Base-by-base conservation (phyloP, 2,888 invertebrate genomes). In the Limnephilus lunatus region DNA sequence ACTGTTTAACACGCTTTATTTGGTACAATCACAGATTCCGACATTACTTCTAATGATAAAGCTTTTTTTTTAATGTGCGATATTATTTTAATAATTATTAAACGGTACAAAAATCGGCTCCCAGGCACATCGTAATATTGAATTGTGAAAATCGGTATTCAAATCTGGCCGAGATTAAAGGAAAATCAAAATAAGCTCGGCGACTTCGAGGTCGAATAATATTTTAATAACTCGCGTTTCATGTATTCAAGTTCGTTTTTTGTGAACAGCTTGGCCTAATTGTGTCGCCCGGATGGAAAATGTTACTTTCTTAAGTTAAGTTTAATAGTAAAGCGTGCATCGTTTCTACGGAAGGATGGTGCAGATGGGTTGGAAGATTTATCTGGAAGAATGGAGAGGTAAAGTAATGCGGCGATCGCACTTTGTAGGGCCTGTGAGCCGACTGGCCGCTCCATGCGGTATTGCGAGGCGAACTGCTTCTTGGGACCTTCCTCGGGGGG, bases 171-270 rank as follows among this genome's bases (percentile, higher is more conserved):
- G 68, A 68, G 68, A 68, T 89, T 80, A 35, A 39, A 94, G 94
- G 95, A 95, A 95, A 95, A 96, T 96, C 96, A 96, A 95, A 95
- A 94, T 95, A 95, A 95, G 95, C 94, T 94, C 94, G 94, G 94
- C 95, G 95, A 95, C 95, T 96, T 95, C 96, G 95, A 96, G 96
- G 96, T 96, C 96, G 95, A 95, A 95, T 95, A n/a, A 68, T 95
- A 95, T 96, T 95, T 95, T 95, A 95, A 95, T 95, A 95, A 95
- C 95, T 95, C 95, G 95, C 95, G 95, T 95, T 95, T 95, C 95
- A 95, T 31, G 31, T 48, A 88, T 85, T 91, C 91, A 91, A 91
- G 91, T 91, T 91, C 91, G 85, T 35, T 53, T 88, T 68, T 31
- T 44, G 31, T 81, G 32, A 39, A 44, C 39, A 31, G 80, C 5